Evolutionary conservation across 2,888 invertebrate genomes (phyloP), one percentile per base, ranked within the genome.

Genomic region (Volucella inanis): DNA sequence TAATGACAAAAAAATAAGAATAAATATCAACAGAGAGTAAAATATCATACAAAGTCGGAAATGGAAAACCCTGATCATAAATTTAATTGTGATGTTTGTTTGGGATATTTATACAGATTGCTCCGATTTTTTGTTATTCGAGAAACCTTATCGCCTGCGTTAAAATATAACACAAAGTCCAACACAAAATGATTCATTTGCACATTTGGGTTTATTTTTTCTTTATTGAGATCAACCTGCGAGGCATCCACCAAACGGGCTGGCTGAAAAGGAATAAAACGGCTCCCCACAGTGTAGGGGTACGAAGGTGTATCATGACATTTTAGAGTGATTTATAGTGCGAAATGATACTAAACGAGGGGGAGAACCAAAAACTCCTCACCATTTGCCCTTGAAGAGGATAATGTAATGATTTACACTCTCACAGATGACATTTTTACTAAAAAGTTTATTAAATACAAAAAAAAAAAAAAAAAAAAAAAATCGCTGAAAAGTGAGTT

Each of bases 31-130:
- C 22, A 54, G 22, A 67, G 31, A 22, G 45, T 38, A 3, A 22
- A 22, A 22, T 22, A 15, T 14, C 45, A 54, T 54, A 43, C 43
- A 55, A 55, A 68, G 15, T 31, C 14, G 15, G 14, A 62, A 45
- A 68, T 68, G 45, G 45, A 55, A 45, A 67, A 47, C 43, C n/a
- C 41, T 15, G 12, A 38, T 14, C 55, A 68, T 68, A 68, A 68
- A 68, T 68, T 68, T 55, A 68, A 68, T 68, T 55, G 68, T 55
- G 68, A 68, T 55, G 68, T 45, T 68, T 55, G 43, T 68, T 68
- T 68, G 31, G 54, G 68, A 45, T 55, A 47, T 68, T 68, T 55
- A 45, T 55, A 31, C 55, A 45, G 68, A 68, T 68, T 68, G 55
- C 43, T 12, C 54, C 49, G 68, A 6, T 55, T 55, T 22, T 22